A percentile compares a stretch with the other conserved stretches of the same genome.
Conservation (phyloP, 2,888 invertebrate species). For the Phoenoteleia sp. region DNA sequence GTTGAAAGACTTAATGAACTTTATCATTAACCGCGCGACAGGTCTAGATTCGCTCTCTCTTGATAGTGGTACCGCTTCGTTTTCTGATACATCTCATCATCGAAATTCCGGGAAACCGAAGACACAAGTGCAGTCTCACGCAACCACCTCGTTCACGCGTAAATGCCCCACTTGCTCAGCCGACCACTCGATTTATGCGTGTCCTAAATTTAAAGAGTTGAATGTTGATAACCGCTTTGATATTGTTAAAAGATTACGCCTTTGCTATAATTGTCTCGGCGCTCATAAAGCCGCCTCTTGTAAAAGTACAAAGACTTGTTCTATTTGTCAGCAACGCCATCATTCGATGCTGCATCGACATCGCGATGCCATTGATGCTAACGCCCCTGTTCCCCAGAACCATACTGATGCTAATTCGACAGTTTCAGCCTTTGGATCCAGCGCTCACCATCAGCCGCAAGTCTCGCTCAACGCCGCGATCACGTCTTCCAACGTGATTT, state of each 20-base stretch:
- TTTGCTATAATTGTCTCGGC: not conserved
- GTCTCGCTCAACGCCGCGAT: too few species aligned
- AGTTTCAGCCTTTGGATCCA: too few species aligned
- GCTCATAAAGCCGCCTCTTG: not conserved
- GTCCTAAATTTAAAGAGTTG: not conserved
- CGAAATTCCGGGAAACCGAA: not conserved
- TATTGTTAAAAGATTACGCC: not conserved
- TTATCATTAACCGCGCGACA: not conserved
- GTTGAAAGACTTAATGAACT: not conserved
- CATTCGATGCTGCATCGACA: not conserved
- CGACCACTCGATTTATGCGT: not conserved
- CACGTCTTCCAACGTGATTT: too few species aligned
- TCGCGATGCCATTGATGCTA: too few species aligned
- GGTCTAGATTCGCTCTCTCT: not conserved
- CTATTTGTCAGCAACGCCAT: not conserved
- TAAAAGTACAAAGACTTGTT: not conserved
- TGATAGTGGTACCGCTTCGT: too few species aligned
- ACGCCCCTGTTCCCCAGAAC: too few species aligned
- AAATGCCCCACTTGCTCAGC: constrained; percentile 17
- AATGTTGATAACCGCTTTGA: constrained; percentile 1
- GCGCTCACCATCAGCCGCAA: too few species aligned
- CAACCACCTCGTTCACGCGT: not conserved
- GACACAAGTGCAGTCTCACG: not conserved
- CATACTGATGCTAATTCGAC: too few species aligned
- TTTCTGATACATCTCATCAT: too few species aligned